Base-by-base conservation (phyloP, 2,888 invertebrate genomes). In the Pocota personata region DNA sequence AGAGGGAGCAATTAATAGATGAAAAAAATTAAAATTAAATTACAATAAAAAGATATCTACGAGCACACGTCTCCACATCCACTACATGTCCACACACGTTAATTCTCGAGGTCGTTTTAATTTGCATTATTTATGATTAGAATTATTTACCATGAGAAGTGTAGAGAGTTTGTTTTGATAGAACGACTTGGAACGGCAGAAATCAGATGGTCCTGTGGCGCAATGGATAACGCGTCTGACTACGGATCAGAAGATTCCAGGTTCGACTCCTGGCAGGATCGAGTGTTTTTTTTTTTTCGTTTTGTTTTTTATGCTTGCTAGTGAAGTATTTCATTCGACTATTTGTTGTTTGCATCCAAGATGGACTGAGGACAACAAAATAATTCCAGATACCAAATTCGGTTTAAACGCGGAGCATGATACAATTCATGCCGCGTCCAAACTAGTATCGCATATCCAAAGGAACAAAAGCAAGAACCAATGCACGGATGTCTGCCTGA, bases 191-290 rank as follows among this genome's bases (percentile, higher is more conserved):
- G 30, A 46, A 3, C 27, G 1, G 5, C 7, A 10, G 7, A 21
- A 24, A 1, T 0, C 2, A 19, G 6, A 12, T 3, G 92, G 92
- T 92, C 92, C 91, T 92, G 92, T 92, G 92, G 92, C 92, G 92
- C 92, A 92, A 92, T 92, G 92, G 92, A 92, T 92, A 92, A 92
- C 92, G 92, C 92, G 92, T 92, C 92, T 92, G 92, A 92, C 92
- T 92, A 92, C 92, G 92, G 92, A 92, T 92, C 92, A 92, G 92
- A 92, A 92, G 92, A 92, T 92, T 92, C 92, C 92, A 92, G 92
- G 92, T 92, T 92, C 92, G 92, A 92, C 92, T 92, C 92, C 92
- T 92, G 92, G 92, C 92, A 92, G 92, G 92, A 92, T 92, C 92
- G 92, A 60, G 16, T 48, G 1, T 46, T 46, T 46, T 46, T 43